Evolutionary conservation across 2,888 invertebrate species (phyloP).

Genomic region (Capitulum mitella): DNA sequence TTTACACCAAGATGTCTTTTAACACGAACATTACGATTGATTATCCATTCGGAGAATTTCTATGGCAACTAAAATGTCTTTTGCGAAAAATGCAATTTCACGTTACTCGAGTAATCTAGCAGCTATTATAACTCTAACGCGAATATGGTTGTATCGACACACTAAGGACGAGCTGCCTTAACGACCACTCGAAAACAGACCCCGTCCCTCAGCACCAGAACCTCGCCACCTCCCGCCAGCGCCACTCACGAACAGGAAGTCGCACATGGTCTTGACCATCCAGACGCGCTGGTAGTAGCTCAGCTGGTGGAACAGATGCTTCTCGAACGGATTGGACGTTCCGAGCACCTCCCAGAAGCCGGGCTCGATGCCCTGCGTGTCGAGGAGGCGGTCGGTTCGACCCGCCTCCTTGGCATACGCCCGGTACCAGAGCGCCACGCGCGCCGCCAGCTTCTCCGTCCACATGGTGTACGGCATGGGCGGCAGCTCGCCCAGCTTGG

Average conservation of each 20-base stretch:
- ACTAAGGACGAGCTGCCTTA: no score
- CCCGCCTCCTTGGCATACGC: slow-evolving; percentile 45
- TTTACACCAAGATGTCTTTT: no score
- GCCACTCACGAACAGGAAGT: slow-evolving; percentile 44
- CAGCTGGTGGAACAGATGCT: slow-evolving; percentile 49
- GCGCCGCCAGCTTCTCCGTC: slow-evolving; percentile 48
- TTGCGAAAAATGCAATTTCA: no score
- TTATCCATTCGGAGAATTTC: no score
- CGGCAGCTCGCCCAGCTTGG: slow-evolving; percentile 46
- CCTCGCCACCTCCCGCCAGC: no score
- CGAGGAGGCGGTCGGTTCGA: slow-evolving; percentile 44
- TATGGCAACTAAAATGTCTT: no score
- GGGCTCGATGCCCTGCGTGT: slow-evolving; percentile 50
- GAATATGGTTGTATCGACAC: no score
- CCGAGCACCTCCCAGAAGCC: slow-evolving; percentile 52
- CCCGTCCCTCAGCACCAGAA: no score
- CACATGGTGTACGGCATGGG: slow-evolving; percentile 54
- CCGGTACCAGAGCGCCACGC: slow-evolving; percentile 50
- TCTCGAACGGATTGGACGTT: slow-evolving; percentile 46
- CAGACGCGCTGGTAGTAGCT: slow-evolving; percentile 50
- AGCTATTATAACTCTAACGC: no score
- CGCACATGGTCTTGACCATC: slow-evolving; percentile 53
- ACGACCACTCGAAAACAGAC: no score
- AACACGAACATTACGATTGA: no score
- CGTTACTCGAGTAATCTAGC: no score